Base-by-base conservation (phyloP, 2,797 vertebrate genomes). In the Lutjanus argentimaculatus region DNA sequence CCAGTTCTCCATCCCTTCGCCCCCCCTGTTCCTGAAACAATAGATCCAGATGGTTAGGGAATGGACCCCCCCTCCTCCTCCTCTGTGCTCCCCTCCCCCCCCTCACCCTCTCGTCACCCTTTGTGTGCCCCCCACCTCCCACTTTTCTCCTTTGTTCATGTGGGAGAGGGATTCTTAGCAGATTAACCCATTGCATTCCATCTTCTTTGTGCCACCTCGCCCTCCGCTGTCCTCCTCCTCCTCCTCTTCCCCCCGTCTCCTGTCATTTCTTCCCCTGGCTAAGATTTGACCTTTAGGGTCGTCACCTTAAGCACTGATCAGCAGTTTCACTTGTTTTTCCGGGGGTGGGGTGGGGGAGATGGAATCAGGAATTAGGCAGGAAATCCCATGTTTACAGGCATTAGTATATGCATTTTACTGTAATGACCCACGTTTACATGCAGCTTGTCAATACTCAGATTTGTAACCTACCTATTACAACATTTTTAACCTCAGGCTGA, bases 151-250 rank as follows among this genome's bases (percentile, higher is more conserved):
- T 96, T 96, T 96, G 95, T 96, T 95, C 93, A 86, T 75, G 68
- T 62, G 74, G 90, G 83, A 91, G 89, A 92, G 83, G 87, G 90
- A 93, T 91, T 95, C 93, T 92, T 92, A 85, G 92, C 93, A 94
- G 96, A 96, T 96, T 95, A 96, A 96, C 95, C 92, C 95, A 1
- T 94, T 88, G 91, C 94, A 96, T 96, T 95, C 95, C 93, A 83
- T 88, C 80, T 91, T 85, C 79, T 95, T 96, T 96, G 94, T 96
- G 92, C 86, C 83, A 89, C 89, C 86, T 89, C 87, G 83, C 67
- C 68, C 80, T 77, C 56, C 52, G 15, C 80, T 70, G 55, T 67
- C 64, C 19, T 17, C 42, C 53, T 4, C 61, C 72, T 21, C 72
- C 79, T 17, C 61, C 72, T 21, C 72, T 77, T 17, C 72, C 45